Base-by-base conservation (phyloP, 1,140 invertebrate species). In the Patella vulgata region DNA sequence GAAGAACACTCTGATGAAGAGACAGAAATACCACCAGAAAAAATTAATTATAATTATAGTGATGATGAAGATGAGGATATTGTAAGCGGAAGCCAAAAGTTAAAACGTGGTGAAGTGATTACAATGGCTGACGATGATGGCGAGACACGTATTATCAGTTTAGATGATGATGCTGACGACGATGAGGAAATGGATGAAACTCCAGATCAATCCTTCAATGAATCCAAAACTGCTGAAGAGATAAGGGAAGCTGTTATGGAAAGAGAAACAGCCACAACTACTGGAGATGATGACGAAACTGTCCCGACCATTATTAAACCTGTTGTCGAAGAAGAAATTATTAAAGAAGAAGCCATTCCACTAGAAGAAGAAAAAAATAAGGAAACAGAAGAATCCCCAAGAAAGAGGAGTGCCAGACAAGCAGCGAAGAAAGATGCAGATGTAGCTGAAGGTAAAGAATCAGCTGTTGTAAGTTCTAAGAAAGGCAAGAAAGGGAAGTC, bases 111-210 rank as follows among this genome's bases (percentile, higher is more conserved):
- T 36, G 33, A 36, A 14, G 33, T 36, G 14, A 36, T 36, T 36
- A 36, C 33, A 8, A 36, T 36, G 33, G 33, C 33, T 36, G 33
- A 36, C 33, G 33, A 36, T 8, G 33, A 36, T n/a, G 67, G 67
- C 17, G 58, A 65, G 42, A 64, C 67, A 6, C 59, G 62, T 52
- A 69, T 69, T 30, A 69, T 69, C 31, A 65, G 50, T 57, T 44
- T 69, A 21, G 67, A 69, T 25, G 67, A 65, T 54, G 67, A 63
- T 23, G 58, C 51, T 17, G 62, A 62, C 12, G 62, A 65, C n/a
- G 62, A 64, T 11, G 53, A 60, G 3, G 67, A 64, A 28, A 48
- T 58, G 39, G 52, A 25, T 42, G n/a, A 30, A 3, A 30, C 25
- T 8, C 17, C 36, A 21, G 39, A 44, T 56, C 27, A 36, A 42